Conservation (phyloP, 2,113 vertebrate genomes). For the Otis tarda region DNA sequence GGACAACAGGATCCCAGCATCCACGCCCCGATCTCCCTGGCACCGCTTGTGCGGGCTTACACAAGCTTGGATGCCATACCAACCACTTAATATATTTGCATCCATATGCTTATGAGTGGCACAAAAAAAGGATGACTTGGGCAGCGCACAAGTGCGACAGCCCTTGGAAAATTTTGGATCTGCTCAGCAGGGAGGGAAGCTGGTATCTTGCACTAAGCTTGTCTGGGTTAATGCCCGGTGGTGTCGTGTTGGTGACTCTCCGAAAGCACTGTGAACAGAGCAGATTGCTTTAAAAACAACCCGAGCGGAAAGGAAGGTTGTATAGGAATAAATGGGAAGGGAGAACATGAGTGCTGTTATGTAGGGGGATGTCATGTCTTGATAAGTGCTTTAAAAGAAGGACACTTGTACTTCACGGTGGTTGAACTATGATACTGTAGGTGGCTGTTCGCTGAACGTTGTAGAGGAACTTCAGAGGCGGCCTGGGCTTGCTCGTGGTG, state of each 20-base stretch:
- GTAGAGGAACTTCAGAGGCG: neutral
- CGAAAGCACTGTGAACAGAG: neutral
- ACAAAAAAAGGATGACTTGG: neutral
- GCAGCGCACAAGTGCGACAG: fast-evolving
- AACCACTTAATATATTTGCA: neutral
- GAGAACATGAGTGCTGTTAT: neutral
- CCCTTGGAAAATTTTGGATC: neutral
- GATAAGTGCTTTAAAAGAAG: neutral
- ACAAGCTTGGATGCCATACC: neutral
- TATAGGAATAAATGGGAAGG: neutral
- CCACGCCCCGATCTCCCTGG: neutral
- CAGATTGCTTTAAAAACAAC: neutral
- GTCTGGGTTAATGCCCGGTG: fast-evolving
- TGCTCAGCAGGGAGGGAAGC: neutral
- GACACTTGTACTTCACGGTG: neutral
- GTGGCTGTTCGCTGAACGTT: neutral
- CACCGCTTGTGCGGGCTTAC: fast-evolving
- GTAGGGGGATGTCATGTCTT: neutral
- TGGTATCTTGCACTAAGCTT: neutral
- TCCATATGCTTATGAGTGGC: neutral
- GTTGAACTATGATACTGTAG: neutral
- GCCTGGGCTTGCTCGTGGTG: neutral
- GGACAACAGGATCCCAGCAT: neutral
- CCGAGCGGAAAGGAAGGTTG: neutral
- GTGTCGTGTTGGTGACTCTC: neutral